Evolutionary conservation across 1,140 invertebrate genomes (phyloP).

Genomic region (Palaemon carinicauda): DNA sequence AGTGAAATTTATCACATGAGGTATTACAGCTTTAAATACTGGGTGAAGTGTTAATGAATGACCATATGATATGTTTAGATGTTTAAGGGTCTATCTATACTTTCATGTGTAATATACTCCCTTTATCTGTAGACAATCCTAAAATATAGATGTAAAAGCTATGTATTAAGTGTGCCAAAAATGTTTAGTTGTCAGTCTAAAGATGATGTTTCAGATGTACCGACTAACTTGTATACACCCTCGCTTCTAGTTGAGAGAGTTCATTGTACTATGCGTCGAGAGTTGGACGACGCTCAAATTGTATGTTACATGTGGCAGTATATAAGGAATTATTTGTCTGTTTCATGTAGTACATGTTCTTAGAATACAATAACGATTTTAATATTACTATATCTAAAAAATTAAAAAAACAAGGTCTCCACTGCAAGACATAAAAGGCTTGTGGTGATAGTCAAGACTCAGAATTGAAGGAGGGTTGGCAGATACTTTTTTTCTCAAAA

Average conservation of each 20-base stretch:
- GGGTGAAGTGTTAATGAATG: constrained; percentile 30
- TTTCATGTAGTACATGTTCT: constrained; percentile 43
- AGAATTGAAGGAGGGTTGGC: constrained; percentile 25
- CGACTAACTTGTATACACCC: constrained; percentile 30
- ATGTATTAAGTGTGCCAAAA: constrained; percentile 56
- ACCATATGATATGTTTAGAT: constrained; percentile 31
- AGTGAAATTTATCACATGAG: neutral
- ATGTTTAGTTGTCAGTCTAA: constrained; percentile 46
- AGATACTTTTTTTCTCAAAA: constrained; percentile 1
- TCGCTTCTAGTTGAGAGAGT: constrained; percentile 2
- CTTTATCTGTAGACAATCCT: constrained; percentile 56
- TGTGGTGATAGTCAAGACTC: neutral
- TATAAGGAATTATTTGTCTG: constrained; percentile 34
- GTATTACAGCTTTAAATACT: constrained; percentile 13
- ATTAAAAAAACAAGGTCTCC: neutral
- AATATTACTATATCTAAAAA: constrained; percentile 9
- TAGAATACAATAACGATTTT: constrained; percentile 41
- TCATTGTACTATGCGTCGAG: constrained; percentile 41
- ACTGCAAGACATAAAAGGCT: neutral
- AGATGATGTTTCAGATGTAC: constrained; percentile 16
- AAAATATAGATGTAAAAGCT: constrained; percentile 52
- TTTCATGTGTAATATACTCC: constrained; percentile 48
- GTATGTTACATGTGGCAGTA: constrained; percentile 47
- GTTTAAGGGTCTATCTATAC: constrained; percentile 30
- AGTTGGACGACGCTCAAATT: constrained; percentile 32